Base-by-base conservation (phyloP, 2,797 vertebrate species). In the Epinephelus awoara region DNA sequence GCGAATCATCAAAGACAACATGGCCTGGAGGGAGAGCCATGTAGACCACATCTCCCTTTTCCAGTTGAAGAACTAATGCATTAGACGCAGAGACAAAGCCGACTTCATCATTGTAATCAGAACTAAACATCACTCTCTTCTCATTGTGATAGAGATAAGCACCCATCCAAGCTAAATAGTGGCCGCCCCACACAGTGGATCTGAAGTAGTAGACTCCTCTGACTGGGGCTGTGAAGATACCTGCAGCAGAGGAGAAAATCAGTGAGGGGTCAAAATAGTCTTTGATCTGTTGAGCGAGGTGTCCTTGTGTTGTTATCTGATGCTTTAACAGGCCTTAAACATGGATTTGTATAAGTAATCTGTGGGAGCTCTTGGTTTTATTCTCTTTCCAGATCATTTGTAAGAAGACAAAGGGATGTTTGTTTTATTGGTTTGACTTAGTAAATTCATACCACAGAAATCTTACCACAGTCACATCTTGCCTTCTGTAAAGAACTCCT, bases 101-200 rank as follows among this genome's bases (percentile, higher is more conserved):
- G 0, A 0, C 0, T 1, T 3, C 0, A 19, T 46, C 52, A 21
- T 34, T 54, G 1, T 0, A 0, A 38, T 80, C 38, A 0, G 0
- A 0, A 18, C 0, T 4, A 1, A 0, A 0, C 1, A 3, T 18
- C 0, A 77, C 5, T 17, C 0, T 11, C 17, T 54, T 75, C 52
- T 25, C 2, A 25, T 85, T 82, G n/a, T 79, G 75, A 49, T 72
- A 49, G 3, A 82, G 46, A 34, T 1, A 2, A 34, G 6, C 29
- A 34, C 29, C 4, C 0, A 62, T 1, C 25, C 25, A 7, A 9
- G 0, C 0, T 7, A 0, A 1, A 3, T 0, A 0, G 4, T 5
- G 4, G 0, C 1, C 0, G 0, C 15, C 15, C 17, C 18, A 15
- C 19, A 1, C 3, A 2, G 17, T 59, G 27, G 58, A 29, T 29